Evolutionary conservation across 1,140 invertebrate genomes (phyloP).

Genomic region (Probaryconus sp.): DNA sequence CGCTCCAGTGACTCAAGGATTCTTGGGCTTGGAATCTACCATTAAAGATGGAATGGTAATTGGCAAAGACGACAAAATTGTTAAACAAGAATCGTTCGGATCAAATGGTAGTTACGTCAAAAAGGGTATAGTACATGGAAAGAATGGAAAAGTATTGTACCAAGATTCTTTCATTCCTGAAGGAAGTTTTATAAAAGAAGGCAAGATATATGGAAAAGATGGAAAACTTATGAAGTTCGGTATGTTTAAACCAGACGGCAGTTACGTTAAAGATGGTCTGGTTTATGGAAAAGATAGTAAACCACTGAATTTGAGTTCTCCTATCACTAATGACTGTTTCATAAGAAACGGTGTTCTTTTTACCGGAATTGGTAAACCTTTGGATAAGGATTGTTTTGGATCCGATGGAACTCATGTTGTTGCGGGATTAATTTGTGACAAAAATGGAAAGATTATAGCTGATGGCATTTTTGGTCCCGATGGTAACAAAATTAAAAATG

Average conservation of each 20-base stretch:
- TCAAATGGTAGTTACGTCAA: slow-evolving; percentile 72
- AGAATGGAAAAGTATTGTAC: slow-evolving; percentile 72
- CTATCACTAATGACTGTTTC: slow-evolving; percentile 70
- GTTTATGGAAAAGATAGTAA: slow-evolving; percentile 72
- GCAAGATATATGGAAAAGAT: slow-evolving; percentile 70
- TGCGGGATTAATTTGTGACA: slow-evolving; percentile 68
- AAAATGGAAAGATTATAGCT: slow-evolving; percentile 67
- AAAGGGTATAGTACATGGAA: slow-evolving; percentile 68
- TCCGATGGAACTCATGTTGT: slow-evolving; percentile 74
- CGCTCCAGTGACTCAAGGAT: slow-evolving; percentile 60
- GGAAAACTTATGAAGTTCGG: slow-evolving; percentile 70
- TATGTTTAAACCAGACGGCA: slow-evolving; percentile 74
- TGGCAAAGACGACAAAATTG: slow-evolving; percentile 71
- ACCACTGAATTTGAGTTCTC: slow-evolving; percentile 66
- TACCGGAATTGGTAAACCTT: slow-evolving; percentile 64
- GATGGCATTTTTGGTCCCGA: slow-evolving; percentile 73
- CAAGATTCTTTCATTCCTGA: slow-evolving; percentile 73
- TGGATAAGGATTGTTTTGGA: slow-evolving; percentile 70
- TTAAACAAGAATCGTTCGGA: slow-evolving; percentile 72
- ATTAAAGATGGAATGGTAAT: slow-evolving; percentile 71
- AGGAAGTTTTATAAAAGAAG: slow-evolving; percentile 71
- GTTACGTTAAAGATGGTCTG: slow-evolving; percentile 72
- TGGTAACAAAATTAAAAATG: slow-evolving; percentile 72
- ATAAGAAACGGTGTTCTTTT: slow-evolving; percentile 73
- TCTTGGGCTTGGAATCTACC: slow-evolving; percentile 66